A percentile compares a stretch with the other conserved stretches of the same genome.
Evolutionary conservation across 1,140 invertebrate genomes (phyloP).

Genomic region (Zaprionus ghesquierei): DNA sequence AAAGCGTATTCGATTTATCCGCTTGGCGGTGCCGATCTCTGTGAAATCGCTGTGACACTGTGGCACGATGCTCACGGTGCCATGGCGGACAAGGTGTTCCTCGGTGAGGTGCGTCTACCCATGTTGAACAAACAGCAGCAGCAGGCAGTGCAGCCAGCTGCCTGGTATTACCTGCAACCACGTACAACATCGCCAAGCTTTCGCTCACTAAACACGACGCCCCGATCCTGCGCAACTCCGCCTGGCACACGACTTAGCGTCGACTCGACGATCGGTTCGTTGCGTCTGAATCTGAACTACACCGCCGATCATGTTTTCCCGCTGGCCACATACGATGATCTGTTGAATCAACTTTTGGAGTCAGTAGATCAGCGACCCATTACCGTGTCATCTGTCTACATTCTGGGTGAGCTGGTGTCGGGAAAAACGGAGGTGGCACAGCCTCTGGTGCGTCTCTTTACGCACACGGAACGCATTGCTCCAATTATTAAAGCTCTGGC

Average conservation of each 20-base stretch:
- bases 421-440: slow-evolving; percentile 94
- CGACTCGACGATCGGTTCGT: slow-evolving; percentile 88
- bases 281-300: slow-evolving; percentile 93
- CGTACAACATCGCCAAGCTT: slow-evolving; percentile 82
- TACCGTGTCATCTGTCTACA: slow-evolving; percentile 92
- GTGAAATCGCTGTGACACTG: slow-evolving; percentile 90
- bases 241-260: slow-evolving; percentile 86
- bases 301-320: slow-evolving; percentile 94
- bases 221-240: slow-evolving; percentile 86
- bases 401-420: slow-evolving; percentile 93
- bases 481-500: slow-evolving; percentile 91
- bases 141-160: slow-evolving; percentile 84
- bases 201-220: slow-evolving; percentile 85
- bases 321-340: slow-evolving; percentile 89
- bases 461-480: slow-evolving; percentile 92
- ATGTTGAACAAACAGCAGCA: slow-evolving; percentile 87
- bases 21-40: slow-evolving; percentile 85
- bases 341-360: slow-evolving; percentile 89
- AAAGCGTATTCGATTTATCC: slow-evolving; percentile 84
- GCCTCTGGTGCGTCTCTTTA: slow-evolving; percentile 91
- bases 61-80: slow-evolving; percentile 93
- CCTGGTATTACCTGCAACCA: slow-evolving; percentile 93
- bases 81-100: slow-evolving; percentile 90
- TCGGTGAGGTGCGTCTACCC: slow-evolving; percentile 92
- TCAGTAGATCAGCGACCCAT: slow-evolving; percentile 91